Percentiles rank a stretch among this genome's conserved stretches.
These are phyloP conservation scores for Exocentrus adspersus DNA, from an alignment of 2,888 invertebrate species.

Conservation along the genomic window DNA sequence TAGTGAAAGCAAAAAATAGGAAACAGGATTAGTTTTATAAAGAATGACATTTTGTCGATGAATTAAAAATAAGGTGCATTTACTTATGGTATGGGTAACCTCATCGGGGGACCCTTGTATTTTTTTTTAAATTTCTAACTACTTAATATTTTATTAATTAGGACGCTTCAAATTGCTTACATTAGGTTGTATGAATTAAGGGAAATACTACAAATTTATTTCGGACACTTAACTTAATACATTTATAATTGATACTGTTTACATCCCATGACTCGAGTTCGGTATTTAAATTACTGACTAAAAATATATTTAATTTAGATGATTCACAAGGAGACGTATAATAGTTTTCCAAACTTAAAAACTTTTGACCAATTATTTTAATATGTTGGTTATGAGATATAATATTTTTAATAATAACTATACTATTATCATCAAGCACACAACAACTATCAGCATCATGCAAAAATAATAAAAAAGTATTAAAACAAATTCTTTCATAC, in stretches of 20 bases:
- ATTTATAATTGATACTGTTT: background rate
- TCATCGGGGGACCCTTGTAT: too few relatives aligned
- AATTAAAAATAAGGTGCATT: too few relatives aligned
- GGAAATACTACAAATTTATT: background rate
- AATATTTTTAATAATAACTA: slow-evolving; percentile 3
- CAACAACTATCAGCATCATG: slow-evolving; percentile 2
- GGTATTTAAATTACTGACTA: background rate
- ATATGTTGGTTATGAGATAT: background rate
- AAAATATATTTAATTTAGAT: background rate
- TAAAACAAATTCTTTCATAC: slow-evolving; percentile 31
- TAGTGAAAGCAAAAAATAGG: too few relatives aligned
- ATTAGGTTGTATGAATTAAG: slow-evolving; percentile 10
- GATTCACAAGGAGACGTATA: slow-evolving; percentile 8
- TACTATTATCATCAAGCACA: slow-evolving; percentile 5
- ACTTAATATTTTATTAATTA: too few relatives aligned
- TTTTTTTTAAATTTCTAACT: too few relatives aligned
- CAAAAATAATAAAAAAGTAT: background rate
- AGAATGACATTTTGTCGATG: too few relatives aligned
- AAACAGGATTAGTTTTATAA: too few relatives aligned
- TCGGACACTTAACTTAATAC: background rate
- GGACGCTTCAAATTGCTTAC: too few relatives aligned
- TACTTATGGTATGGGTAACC: too few relatives aligned
- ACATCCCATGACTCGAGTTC: slow-evolving; percentile 3
- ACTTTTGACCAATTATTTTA: background rate
- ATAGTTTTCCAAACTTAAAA: background rate